Evolutionary conservation across 2,888 invertebrate species (phyloP), one percentile per base, ranked within the genome.

Genomic region (Drosophila anomalipes): DNA sequence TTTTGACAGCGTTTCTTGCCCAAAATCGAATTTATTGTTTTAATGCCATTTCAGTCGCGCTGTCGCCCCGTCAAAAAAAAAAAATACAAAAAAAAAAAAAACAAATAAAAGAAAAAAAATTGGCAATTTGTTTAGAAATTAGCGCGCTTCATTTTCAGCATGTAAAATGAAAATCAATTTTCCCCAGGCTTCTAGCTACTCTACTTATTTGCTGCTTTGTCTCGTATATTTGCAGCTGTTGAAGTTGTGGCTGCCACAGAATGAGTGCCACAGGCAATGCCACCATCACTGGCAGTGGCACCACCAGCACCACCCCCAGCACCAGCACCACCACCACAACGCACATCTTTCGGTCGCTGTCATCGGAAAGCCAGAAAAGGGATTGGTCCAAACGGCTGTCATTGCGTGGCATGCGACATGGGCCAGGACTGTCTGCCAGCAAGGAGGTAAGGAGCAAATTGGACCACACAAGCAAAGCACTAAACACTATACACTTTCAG

Each of bases 331-430:
- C 16, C 26, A 68, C 30, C 35, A 44, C 49, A 16, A 77, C 91
- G 65, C 92, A 92, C 70, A 95, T 96, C 94, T 95, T 95, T 91
- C 94, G 96, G 56, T 96, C 96, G 47, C 94, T 95, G 88, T 96
- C 96, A 82, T 95, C 95, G 70, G 96, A 96, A 87, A 94, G 95
- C 70, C 94, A 95, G 82, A 94, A 95, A 83, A 94, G 95, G 68
- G 96, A 96, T 88, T 96, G 96, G 96, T 96, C 95, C 92, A 95
- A 95, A 93, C 94, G 96, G 78, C 94, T 96, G 79, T 96, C 96
- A 79, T 94, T 96, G 60, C 95, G 96, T 76, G 96, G 96, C 86
- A 95, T 96, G 90, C 95, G 96, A 70, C 95, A 96, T 53, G 92
- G 90, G 33, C 90, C 63, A 4, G 71, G 95, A 94, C 92, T 95